These are phyloP conservation scores for Rhabdornis inornatus DNA, from an alignment of 2,113 vertebrate species.

Conservation along the genomic window DNA sequence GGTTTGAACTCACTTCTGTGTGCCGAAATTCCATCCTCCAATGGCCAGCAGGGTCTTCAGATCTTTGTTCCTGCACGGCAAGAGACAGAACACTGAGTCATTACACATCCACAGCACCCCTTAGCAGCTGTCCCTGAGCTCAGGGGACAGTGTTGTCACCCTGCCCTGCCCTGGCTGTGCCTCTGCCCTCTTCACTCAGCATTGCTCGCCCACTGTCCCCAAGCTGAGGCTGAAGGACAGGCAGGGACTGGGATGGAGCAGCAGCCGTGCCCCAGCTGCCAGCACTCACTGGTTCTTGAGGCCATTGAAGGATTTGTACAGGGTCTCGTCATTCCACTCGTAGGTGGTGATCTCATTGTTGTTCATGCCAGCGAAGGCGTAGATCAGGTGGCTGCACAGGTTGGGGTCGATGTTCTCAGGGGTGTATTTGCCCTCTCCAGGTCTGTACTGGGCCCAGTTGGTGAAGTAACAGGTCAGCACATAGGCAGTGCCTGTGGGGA, in stretches of 20 bases:
- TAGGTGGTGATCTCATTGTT: conserved; percentile 79
- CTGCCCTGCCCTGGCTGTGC: background rate
- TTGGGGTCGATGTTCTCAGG: conserved; percentile 80
- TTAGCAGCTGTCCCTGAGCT: rapidly evolving
- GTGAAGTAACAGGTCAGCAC: conserved; percentile 86
- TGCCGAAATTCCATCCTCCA: background rate
- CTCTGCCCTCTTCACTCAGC: background rate
- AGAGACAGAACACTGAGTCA: background rate
- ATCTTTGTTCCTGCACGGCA: background rate
- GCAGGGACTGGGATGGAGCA: background rate
- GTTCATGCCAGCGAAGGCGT: conserved; percentile 84
- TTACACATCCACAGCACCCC: too few relatives aligned
- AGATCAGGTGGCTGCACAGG: conserved; percentile 81
- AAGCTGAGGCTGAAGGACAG: too few relatives aligned
- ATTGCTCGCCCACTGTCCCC: too few relatives aligned
- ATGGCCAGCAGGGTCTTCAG: background rate
- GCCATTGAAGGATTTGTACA: conserved; percentile 81
- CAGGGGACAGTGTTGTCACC: rapidly evolving
- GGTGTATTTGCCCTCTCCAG: conserved; percentile 70
- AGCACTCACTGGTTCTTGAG: conserved; percentile 77
- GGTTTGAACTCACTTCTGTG: background rate
- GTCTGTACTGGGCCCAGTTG: conserved; percentile 88
- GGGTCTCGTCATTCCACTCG: conserved; percentile 82
- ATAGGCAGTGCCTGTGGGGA: conserved; percentile 69
- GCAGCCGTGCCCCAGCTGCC: background rate